These are phyloP conservation scores for Odontamblyopus rebecca DNA, from an alignment of 2,797 vertebrate species.

Conservation along the genomic window DNA sequence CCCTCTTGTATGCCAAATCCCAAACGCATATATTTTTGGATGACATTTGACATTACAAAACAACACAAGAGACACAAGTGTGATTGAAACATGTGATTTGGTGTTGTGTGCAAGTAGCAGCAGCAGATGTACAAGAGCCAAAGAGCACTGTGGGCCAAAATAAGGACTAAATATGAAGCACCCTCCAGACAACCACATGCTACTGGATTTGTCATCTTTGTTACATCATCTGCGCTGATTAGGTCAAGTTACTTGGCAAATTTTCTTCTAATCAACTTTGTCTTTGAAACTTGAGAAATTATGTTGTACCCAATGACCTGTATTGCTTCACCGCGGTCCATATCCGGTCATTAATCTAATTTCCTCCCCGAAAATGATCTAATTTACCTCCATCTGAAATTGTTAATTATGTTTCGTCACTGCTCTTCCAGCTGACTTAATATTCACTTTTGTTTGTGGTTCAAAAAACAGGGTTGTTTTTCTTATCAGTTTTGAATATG, in stretches of 20 bases:
- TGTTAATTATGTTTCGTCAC: slow-evolving; percentile 58
- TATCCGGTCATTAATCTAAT: slow-evolving; percentile 72
- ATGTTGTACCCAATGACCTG: slow-evolving; percentile 35
- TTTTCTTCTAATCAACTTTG: background rate
- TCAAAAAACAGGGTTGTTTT: background rate
- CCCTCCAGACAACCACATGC: background rate
- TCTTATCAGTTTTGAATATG: slow-evolving; percentile 50
- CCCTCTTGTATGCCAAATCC: slow-evolving; percentile 24
- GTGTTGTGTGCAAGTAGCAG: slow-evolving; percentile 7
- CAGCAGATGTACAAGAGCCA: slow-evolving; percentile 29
- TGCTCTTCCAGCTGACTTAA: background rate
- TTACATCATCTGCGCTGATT: slow-evolving; percentile 13
- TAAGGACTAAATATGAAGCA: slow-evolving; percentile 22
- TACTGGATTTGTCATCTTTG: slow-evolving; percentile 2
- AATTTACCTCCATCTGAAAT: slow-evolving; percentile 55
- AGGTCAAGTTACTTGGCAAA: slow-evolving; percentile 1
- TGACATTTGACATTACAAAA: background rate
- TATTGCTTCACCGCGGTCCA: slow-evolving; percentile 28
- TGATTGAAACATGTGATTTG: slow-evolving; percentile 17
- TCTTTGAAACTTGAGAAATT: slow-evolving; percentile 15
- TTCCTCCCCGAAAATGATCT: slow-evolving; percentile 46
- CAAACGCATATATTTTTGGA: slow-evolving; percentile 19
- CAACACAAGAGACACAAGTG: background rate
- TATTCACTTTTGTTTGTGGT: background rate
- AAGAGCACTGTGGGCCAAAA: slow-evolving; percentile 21